Base-by-base conservation (phyloP, 1,140 invertebrate genomes). In the Brachionus sp. region DNA sequence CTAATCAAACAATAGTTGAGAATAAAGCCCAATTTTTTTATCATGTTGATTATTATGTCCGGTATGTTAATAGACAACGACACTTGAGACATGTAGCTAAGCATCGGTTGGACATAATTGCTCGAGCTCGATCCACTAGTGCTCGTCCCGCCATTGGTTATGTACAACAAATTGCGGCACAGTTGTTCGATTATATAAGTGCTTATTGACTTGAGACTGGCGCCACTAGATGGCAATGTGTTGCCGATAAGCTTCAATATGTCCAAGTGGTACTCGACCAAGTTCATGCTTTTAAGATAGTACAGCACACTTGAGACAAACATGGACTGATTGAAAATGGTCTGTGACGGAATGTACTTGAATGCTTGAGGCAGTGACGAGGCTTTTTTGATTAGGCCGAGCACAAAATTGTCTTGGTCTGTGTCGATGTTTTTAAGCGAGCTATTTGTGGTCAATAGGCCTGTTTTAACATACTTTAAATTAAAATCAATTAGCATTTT, bases 171-270 rank as follows among this genome's bases (percentile, higher is more conserved):
- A 87, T 95, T 96, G 46, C 91, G 91, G 88, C 94, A 95, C 13
- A 96, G 88, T 85, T 95, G 94, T 85, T 93, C 92, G 39, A 95
- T 92, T 1, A 95, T 92, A 83, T 91, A 92, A 13, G 94, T 92
- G 3, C 93, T 92, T 62, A 95, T 92, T 50, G 92, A 92, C 5
- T 93, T 92, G 10, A 96, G 88, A 4, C 93, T 92, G 33, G 91
- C 89, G 42, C 92, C 91, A 90, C 94, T 91, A 86, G 93, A 92
- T 64, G 93, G 91, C 83, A 95, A 89, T 84, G 93, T 92, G 44
- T 92, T 92, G 4, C 93, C 94, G 6, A 95, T 91, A 86, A 95
- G 90, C 78, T 92, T 92, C 19, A 94, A 91, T 93, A 94, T 95
- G 85, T 94, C 93, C 83, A 92, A 93, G 82, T 89, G 88, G 84